Evolutionary conservation across 2,113 vertebrate genomes (phyloP).

Genomic region (Melanotaenia duboulayi): DNA sequence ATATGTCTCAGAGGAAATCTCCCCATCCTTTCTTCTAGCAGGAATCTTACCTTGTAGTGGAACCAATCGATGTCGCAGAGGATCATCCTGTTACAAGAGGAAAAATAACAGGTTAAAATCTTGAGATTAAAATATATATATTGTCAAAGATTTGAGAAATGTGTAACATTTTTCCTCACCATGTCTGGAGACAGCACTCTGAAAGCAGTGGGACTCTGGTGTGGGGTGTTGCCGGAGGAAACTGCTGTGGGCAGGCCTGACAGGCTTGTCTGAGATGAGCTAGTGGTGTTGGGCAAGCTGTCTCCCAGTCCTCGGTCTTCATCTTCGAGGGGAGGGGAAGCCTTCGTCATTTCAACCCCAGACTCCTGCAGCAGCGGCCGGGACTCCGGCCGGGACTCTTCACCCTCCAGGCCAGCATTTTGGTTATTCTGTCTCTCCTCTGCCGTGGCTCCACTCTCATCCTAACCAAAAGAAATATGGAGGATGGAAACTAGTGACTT

Average conservation of each 20-base stretch:
- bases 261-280: constrained; percentile 84
- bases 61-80: constrained; percentile 71
- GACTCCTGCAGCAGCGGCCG: constrained; percentile 83
- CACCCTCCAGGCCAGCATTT: constrained; percentile 77
- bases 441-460: constrained; percentile 63
- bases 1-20: not conserved
- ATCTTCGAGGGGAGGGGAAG: constrained; percentile 77
- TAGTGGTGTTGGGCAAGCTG: constrained; percentile 86
- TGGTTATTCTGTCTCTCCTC: constrained; percentile 80
- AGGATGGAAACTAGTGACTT: not conserved
- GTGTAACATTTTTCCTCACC: constrained; percentile 39
- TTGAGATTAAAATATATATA: not conserved
- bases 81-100: constrained; percentile 72
- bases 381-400: constrained; percentile 75
- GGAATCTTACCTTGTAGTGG: constrained; percentile 75
- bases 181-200: constrained; percentile 51
- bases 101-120: not conserved
- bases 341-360: constrained; percentile 70
- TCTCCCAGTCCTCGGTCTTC: constrained; percentile 84
- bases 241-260: constrained; percentile 72
- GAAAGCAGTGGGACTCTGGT: constrained; percentile 68
- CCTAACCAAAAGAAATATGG: constrained; percentile 38
- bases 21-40: not conserved
- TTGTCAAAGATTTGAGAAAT: not conserved
- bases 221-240: constrained; percentile 66